A percentile compares a stretch with the other conserved stretches of the same genome.
phyloP scores from a whole-genome alignment of 1,140 invertebrate species.

The Drosophila punjabiensis region DNA sequence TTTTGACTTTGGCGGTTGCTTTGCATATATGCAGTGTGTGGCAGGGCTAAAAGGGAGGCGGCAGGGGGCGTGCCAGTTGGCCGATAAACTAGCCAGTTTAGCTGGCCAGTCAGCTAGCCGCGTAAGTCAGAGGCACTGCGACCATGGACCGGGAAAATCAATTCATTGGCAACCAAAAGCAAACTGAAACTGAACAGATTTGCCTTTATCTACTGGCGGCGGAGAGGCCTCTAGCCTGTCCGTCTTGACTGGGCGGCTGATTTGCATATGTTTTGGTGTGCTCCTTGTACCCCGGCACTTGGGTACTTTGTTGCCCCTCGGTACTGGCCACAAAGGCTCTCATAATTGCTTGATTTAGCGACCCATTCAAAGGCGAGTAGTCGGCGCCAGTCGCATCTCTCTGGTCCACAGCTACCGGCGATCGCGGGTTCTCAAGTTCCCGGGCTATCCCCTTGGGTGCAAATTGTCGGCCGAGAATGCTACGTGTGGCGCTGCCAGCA shows the following conservation, averaged over 20 bases:
- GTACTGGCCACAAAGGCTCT: slow-evolving; percentile 70
- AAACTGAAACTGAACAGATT: slow-evolving; percentile 73
- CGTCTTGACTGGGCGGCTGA: slow-evolving; percentile 39
- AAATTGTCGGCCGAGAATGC: slow-evolving; percentile 64
- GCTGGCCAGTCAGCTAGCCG: slow-evolving; percentile 42
- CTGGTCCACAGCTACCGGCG: slow-evolving; percentile 1
- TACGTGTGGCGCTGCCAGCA: slow-evolving; percentile 31
- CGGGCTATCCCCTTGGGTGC: slow-evolving; percentile 46
- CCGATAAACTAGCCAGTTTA: slow-evolving; percentile 69
- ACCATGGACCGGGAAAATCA: slow-evolving; percentile 62
- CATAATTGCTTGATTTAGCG: slow-evolving; percentile 84
- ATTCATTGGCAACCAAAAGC: slow-evolving; percentile 58
- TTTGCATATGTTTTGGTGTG: slow-evolving; percentile 74
- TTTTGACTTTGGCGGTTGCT: slow-evolving; percentile 78
- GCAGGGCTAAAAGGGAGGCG: not conserved
- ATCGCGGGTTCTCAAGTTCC: slow-evolving; percentile 3
- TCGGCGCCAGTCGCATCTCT: slow-evolving; percentile 69
- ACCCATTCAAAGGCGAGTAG: slow-evolving; percentile 67
- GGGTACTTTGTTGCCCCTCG: slow-evolving; percentile 9
- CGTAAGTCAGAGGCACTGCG: slow-evolving; percentile 63
- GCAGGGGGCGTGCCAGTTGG: slow-evolving; percentile 51
- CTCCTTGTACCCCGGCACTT: not conserved
- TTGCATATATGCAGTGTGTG: slow-evolving; percentile 68
- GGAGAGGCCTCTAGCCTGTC: slow-evolving; percentile 9
- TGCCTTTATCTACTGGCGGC: slow-evolving; percentile 28